Base-by-base conservation (phyloP, 92 coral and sea anemone genomes). In the Parazoanthus swiftii region DNA sequence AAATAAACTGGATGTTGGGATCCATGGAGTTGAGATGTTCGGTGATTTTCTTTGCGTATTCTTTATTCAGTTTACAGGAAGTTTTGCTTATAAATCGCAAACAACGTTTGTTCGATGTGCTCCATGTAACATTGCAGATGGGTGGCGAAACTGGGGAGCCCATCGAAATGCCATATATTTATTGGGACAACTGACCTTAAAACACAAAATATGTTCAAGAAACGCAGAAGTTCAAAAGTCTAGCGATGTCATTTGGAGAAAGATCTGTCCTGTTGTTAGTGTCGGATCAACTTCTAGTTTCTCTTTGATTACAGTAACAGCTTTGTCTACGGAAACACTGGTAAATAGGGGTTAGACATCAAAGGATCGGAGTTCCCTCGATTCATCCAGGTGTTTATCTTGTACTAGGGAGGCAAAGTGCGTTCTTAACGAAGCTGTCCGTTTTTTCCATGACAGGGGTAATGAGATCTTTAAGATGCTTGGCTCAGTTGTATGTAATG, bases 61-160 rank as follows among this genome's bases (percentile, higher is more conserved):
- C 25, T n/a, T 81, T 48, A 81, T 46, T 38, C 42, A 38, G 42
- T 38, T 38, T 38, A 16, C 85, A 81, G 66, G 0, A 20, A 16
- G 67, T 81, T 15, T 51, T 44, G 68, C n/a, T 74, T 4, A 51
- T 44, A 81, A 23, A 81, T 50, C 85, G 13, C 20, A 50, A 81
- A 42, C 85, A 81, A 0, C 85, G 20, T 81, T 66, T 81, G 68
- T 81, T 81, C 74, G 29, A 81, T 25, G 18, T 81, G n/a, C 80
- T 39, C 88, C 76, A 85, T 70, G 80, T 70, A 70, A 80, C 80
- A 42, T 70, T 85, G 63, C 88, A 85, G 29, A 70, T 42, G 44
- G 78, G n/a, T 65, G 87, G 87, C 21, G 87, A 83, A 15, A 83
- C 87, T 58, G 78, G 78, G 20, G 76, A 83, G 18, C 76, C 74